Evolutionary conservation across 2,888 invertebrate species (phyloP).

Genomic region (Drosophila picticornis): DNA sequence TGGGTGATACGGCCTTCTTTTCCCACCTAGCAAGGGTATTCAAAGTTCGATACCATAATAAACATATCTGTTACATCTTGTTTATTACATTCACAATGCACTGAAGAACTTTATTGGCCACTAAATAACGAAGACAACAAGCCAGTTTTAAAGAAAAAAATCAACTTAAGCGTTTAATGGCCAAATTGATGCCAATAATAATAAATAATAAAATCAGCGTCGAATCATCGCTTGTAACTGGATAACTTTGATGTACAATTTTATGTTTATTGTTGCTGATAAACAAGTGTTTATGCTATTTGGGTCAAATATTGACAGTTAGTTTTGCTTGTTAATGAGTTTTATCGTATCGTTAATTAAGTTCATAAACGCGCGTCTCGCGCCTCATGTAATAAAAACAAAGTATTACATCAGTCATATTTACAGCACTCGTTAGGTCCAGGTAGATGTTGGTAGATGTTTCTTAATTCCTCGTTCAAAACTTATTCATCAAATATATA

Average conservation of each 20-base stretch:
- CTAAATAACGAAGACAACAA: constrained; percentile 36
- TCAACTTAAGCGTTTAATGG: constrained; percentile 3
- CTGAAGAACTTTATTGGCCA: constrained; percentile 52
- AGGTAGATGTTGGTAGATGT: constrained; percentile 6
- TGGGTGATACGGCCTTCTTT: neutral
- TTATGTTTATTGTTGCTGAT: constrained; percentile 43
- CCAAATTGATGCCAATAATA: constrained; percentile 2
- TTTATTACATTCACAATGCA: constrained; percentile 52
- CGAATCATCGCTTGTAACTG: constrained; percentile 48
- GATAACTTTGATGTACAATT: constrained; percentile 37
- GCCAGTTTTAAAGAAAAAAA: neutral
- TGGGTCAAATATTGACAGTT: constrained; percentile 67
- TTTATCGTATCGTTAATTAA: constrained; percentile 61
- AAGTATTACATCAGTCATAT: constrained; percentile 69
- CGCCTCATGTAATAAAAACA: constrained; percentile 67
- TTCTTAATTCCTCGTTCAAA: neutral
- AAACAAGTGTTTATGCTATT: constrained; percentile 43
- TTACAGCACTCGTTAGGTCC: constrained; percentile 8
- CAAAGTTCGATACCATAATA: no score
- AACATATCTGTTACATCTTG: neutral
- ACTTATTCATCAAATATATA: constrained; percentile 1
- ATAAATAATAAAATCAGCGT: constrained; percentile 8
- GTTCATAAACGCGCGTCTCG: constrained; percentile 69
- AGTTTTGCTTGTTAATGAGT: constrained; percentile 40
- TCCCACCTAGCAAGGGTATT: constrained; percentile 1